phyloP scores from a whole-genome alignment of 1,140 invertebrate genomes.

The Bombus superbus region DNA sequence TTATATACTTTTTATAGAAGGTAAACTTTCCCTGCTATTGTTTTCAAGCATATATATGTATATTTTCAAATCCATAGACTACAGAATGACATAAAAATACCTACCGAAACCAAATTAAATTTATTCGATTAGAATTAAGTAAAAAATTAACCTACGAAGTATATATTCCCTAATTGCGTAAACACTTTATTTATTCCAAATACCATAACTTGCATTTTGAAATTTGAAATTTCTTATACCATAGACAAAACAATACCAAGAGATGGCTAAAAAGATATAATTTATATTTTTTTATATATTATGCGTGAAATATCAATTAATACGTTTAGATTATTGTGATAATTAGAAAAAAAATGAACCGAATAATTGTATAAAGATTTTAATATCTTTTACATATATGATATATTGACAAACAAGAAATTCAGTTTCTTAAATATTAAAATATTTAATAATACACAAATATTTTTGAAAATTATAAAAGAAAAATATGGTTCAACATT shows the following conservation, averaged over 20 bases:
- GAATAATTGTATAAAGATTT: background rate
- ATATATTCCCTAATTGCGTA: background rate
- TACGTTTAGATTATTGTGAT: background rate
- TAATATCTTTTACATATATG: background rate
- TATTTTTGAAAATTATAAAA: background rate
- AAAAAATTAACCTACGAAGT: too few relatives aligned
- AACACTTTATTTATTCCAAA: background rate
- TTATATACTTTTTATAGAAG: constrained; percentile 7
- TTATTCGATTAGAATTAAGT: too few relatives aligned
- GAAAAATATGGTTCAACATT: background rate
- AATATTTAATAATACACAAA: background rate
- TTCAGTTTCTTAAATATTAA: background rate
- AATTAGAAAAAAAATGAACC: background rate
- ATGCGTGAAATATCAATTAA: background rate
- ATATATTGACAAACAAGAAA: background rate
- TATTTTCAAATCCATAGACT: background rate
- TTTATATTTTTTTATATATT: background rate
- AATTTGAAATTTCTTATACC: background rate
- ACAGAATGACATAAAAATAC: background rate
- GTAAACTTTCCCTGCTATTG: background rate
- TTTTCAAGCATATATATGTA: background rate
- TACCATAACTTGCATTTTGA: background rate
- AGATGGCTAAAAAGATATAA: background rate
- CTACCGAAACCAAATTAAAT: too few relatives aligned
- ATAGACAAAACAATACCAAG: background rate